A percentile compares a stretch with the other conserved stretches of the same genome.
Evolutionary conservation across 2,888 invertebrate species (phyloP).

Genomic region (Antheraea yamamai): DNA sequence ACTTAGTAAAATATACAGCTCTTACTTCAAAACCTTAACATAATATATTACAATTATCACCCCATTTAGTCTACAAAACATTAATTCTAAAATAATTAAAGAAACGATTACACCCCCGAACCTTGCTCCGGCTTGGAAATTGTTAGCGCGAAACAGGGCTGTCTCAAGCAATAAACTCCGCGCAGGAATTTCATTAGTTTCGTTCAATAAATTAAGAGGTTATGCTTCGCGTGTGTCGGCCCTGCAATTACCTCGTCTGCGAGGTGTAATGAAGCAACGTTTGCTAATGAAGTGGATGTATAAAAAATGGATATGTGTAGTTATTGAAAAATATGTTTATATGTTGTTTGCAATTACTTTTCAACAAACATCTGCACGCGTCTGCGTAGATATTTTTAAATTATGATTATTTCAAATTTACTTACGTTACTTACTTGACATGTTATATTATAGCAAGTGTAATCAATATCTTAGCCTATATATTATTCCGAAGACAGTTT

Average conservation of each 20-base stretch:
- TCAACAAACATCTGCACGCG: too few relatives aligned
- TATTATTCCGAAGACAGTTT: too few relatives aligned
- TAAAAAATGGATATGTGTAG: slow-evolving; percentile 46
- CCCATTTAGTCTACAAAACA: slow-evolving; percentile 41
- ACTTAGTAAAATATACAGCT: not conserved
- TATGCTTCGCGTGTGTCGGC: slow-evolving; percentile 80
- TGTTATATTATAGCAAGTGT: too few relatives aligned
- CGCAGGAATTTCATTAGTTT: slow-evolving; percentile 81
- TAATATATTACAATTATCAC: slow-evolving; percentile 14
- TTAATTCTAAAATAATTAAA: slow-evolving; percentile 79
- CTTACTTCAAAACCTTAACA: not conserved
- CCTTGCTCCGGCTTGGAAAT: slow-evolving; percentile 60
- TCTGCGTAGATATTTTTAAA: too few relatives aligned
- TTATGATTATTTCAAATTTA: too few relatives aligned
- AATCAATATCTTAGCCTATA: too few relatives aligned
- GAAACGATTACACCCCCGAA: slow-evolving; percentile 72
- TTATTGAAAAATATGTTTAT: slow-evolving; percentile 18
- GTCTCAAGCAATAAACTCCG: slow-evolving; percentile 78
- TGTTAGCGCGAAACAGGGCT: slow-evolving; percentile 75
- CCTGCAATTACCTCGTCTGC: slow-evolving; percentile 78
- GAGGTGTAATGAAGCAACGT: slow-evolving; percentile 76
- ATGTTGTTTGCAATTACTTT: too few relatives aligned
- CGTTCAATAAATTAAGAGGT: slow-evolving; percentile 82
- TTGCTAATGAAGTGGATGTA: slow-evolving; percentile 36
- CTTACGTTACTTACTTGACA: too few relatives aligned